phyloP scores from a whole-genome alignment of 2,888 invertebrate genomes.

The Aquatica leii region DNA sequence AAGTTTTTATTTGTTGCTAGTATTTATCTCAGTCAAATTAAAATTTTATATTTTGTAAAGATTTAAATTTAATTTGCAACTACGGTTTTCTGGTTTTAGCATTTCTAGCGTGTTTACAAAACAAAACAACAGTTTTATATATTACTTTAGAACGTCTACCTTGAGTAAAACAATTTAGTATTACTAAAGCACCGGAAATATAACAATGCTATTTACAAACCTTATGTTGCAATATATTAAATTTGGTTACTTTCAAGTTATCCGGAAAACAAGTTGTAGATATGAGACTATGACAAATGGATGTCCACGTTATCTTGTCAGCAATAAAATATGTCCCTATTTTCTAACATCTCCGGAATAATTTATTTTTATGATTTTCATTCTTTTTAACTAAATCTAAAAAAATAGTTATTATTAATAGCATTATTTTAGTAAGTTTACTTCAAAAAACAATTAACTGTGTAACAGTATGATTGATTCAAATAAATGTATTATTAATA shows the following conservation, averaged over 20 bases:
- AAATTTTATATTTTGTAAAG: constrained; percentile 24
- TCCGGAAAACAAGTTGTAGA: constrained; percentile 28
- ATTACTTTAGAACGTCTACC: constrained; percentile 5
- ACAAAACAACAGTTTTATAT: constrained; percentile 10
- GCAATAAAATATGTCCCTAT: constrained; percentile 31
- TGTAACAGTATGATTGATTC: too few species aligned
- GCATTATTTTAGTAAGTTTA: too few species aligned
- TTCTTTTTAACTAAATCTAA: constrained; percentile 23
- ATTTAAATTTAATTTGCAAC: constrained; percentile 30
- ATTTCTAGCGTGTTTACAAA: constrained; percentile 15
- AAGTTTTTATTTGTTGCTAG: constrained; percentile 25
- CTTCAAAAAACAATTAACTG: too few species aligned
- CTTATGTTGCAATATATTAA: constrained; percentile 17
- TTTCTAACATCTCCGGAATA: constrained; percentile 31
- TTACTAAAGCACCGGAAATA: neutral
- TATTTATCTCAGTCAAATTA: constrained; percentile 23
- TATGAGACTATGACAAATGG: constrained; percentile 35
- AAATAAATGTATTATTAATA: too few species aligned
- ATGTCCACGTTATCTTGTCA: constrained; percentile 31
- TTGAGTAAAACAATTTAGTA: neutral
- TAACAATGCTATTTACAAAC: neutral
- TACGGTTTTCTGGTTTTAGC: constrained; percentile 19
- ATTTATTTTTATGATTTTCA: constrained; percentile 22
- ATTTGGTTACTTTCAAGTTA: constrained; percentile 21
- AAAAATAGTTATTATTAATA: too few species aligned